Evolutionary conservation across 2,888 invertebrate genomes (phyloP), one percentile per base, ranked within the genome.

Genomic region (Ophion slaviceki): DNA sequence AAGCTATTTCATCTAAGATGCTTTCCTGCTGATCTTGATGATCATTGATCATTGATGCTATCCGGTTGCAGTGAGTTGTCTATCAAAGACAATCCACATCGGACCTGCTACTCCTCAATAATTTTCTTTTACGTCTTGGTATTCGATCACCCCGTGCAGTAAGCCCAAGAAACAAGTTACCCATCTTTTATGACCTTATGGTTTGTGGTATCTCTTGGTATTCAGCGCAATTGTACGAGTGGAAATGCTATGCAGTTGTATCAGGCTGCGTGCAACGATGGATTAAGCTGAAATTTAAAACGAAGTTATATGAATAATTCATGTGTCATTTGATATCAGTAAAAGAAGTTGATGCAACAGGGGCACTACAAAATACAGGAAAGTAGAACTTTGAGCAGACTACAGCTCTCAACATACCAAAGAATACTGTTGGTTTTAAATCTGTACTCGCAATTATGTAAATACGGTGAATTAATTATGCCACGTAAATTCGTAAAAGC

Each of bases 381-480:
- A 67, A 6, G 74, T 72, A 28, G 36, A 62, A 68, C 71, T n/a
- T 53, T 53, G 47, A 57, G 67, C 20, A 45, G 61, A 61, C 68
- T 61, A 32, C 71, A 76, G 32, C 47, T 64, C 61, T 40, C 57
- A 67, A 66, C 78, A 70, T 64, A 59, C 78, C 70, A 81, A 88
- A 89, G 89, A 92, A 91, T 91, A 90, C 89, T 89, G 87, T 88
- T 68, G 91, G 88, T 92, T 90, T 71, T 87, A 87, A 91, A 91
- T 92, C 91, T 91, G 90, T 91, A 92, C 90, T 89, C 90, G 89
- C 90, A 92, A 92, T 91, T 91, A 92, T 91, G 91, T 84, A 90
- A 91, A 92, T 91, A 84, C 64, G 68, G 66, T 70, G 78, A 86
- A 86, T 88, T 84, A 82, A 82, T 74, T 78, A 75, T 79, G 14